Evolutionary conservation across 2,797 vertebrate genomes (phyloP), one percentile per base, ranked within the genome.

Genomic region (Melanotaenia nigrans): DNA sequence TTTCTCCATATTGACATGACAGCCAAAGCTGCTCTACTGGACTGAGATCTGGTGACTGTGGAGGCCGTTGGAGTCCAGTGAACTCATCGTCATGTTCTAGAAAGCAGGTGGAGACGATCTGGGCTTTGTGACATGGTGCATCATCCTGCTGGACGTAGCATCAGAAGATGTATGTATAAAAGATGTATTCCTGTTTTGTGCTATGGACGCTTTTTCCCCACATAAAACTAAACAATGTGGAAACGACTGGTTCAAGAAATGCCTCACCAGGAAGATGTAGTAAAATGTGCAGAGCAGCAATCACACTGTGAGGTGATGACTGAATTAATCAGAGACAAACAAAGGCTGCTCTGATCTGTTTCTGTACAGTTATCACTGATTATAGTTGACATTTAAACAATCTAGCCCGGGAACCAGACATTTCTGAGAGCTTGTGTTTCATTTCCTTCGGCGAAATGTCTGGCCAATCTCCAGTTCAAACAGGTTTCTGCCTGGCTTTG

Each of bases 381-480:
- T 14, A 42, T 13, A 42, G 55, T 60, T 13, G 53, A 40, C 5
- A 38, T 51, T 59, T 13, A 49, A 58, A 51, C 20, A 54, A 58
- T 22, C 14, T 36, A 14, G 13, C 36, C 59, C 12, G 14, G 59
- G 59, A 70, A 70, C 68, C 49, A 76, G 77, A 83, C 61, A 16
- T 71, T 69, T 0, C 20, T 1, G 6, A 32, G 35, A 22, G 49
- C 35, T 61, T 18, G 47, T 54, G 68, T 70, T 70, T 70, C 49
- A 36, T 71, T 71, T 71, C 49, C 36, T 71, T 36, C 63, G 38
- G 60, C 68, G 47, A n/a, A 63, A 16, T 33, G 30, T 24, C 68
- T 71, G 65, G 75, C 65, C 63, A 68, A 58, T 58, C 38, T 71
- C 68, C 68, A 71, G 53, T 28, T 36, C 40, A 71, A 71, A 71